phyloP scores from a whole-genome alignment of 1,140 invertebrate species.

The Cydia splendana region DNA sequence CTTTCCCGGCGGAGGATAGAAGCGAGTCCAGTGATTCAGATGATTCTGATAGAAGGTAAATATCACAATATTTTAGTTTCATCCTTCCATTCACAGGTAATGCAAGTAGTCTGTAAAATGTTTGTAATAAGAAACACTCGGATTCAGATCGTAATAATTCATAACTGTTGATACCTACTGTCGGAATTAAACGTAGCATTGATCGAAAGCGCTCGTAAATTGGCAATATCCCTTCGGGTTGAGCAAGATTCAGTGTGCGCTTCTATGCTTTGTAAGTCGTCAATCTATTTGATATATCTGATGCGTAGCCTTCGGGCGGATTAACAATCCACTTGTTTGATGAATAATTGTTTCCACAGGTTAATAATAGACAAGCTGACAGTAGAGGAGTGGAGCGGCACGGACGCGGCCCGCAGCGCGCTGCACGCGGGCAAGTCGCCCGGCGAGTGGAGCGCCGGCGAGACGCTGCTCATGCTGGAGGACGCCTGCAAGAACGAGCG shows the following conservation, averaged over 20 bases:
- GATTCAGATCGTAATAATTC: too few species aligned
- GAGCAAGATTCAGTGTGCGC: too few species aligned
- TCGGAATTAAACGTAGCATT: too few species aligned
- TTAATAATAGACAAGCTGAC: constrained; percentile 78
- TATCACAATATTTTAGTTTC: constrained; percentile 40
- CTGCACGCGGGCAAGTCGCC: constrained; percentile 70
- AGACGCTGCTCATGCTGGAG: constrained; percentile 74
- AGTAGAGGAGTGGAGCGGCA: constrained; percentile 67
- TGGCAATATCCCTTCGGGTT: too few species aligned
- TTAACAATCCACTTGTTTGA: background rate
- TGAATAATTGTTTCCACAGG: constrained; percentile 43
- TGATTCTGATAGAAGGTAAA: constrained; percentile 85
- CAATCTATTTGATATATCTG: too few species aligned
- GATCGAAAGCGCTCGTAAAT: too few species aligned
- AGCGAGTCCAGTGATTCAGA: constrained; percentile 83
- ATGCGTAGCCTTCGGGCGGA: too few species aligned
- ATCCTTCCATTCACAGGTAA: background rate
- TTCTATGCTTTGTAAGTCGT: too few species aligned
- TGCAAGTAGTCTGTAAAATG: background rate
- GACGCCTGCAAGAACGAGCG: constrained; percentile 74
- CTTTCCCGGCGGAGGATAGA: constrained; percentile 69
- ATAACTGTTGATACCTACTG: too few species aligned
- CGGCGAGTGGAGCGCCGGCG: constrained; percentile 72
- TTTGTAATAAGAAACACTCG: background rate
- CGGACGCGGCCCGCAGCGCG: constrained; percentile 40